Evolutionary conservation across 2,888 invertebrate genomes (phyloP), one percentile per base, ranked within the genome.

Genomic region (Macrophya annulata): DNA sequence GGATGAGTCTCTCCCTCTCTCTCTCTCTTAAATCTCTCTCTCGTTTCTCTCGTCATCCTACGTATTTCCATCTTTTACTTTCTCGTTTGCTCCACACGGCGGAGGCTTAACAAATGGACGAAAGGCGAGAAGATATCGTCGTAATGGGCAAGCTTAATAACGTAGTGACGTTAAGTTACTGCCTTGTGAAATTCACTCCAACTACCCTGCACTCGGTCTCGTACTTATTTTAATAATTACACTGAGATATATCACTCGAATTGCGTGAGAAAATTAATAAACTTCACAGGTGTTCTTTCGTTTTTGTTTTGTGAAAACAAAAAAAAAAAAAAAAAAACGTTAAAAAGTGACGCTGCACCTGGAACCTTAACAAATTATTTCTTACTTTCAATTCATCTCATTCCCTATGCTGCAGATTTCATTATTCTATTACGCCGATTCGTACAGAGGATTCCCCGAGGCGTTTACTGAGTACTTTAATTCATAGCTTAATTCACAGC

Each of bases 81-180:
- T 37, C 25, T 17, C 76, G 25, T 25, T 51, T 51, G 25, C 21
- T 51, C 31, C 51, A 12, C 68, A 77, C 51, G 37, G 31, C 48
- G 31, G 17, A 31, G 15, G 40, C 15, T 77, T 31, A 15, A 31
- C 31, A 5, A 77, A 17, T 31, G n/a, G 31, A n/a, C 12, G 31
- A 55, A 51, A 55, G 31, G 37, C 31, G 77, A 77, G 55, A 55
- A 77, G 40, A 55, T 55, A 77, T 77, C 77, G 9, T 31, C 51
- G 51, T 48, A 55, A n/a, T 3, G 12, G 8, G 77, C 31, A 25
- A 74, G 45, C 77, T 51, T 77, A 77, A 77, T 77, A 77, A 25
- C 31, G 25, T 43, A 48, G 48, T n/a, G 17, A 51, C 77, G 31
- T 77, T 77, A 37, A 77, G 37, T 77, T 77, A 77, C 77, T 77